phyloP scores from a whole-genome alignment of 1,140 invertebrate species.

The Chrysomallon squamiferum region DNA sequence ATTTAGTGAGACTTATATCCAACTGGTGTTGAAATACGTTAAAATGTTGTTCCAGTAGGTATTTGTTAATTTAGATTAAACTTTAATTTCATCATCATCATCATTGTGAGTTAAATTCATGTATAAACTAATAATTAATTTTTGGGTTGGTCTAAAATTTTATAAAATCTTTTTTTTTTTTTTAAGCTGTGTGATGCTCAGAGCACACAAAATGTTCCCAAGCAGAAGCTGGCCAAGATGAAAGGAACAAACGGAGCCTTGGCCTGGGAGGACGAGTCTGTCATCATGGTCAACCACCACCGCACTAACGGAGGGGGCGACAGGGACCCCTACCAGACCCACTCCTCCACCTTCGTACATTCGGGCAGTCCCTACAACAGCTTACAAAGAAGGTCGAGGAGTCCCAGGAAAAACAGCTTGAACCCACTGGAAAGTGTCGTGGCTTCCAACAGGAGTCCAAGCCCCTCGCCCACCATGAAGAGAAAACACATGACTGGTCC shows the following conservation, averaged over 20 bases:
- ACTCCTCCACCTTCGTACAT: slow-evolving; percentile 6
- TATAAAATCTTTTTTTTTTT: too few species aligned
- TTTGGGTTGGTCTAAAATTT: too few species aligned
- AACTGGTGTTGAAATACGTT: too few species aligned
- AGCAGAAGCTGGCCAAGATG: slow-evolving; percentile 17
- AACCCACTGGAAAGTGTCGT: slow-evolving; percentile 31
- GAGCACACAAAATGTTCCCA: not conserved
- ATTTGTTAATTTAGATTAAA: too few species aligned
- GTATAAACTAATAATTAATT: too few species aligned
- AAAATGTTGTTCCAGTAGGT: too few species aligned
- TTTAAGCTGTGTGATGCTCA: too few species aligned
- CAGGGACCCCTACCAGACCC: slow-evolving; percentile 11
- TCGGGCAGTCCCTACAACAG: slow-evolving; percentile 17
- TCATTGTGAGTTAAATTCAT: too few species aligned
- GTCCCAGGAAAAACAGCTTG: slow-evolving; percentile 33
- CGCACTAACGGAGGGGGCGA: slow-evolving; percentile 8
- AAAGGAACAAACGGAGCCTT: slow-evolving; percentile 20
- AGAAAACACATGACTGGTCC: slow-evolving; percentile 29
- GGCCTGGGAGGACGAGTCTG: slow-evolving; percentile 52
- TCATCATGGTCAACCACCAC: slow-evolving; percentile 38
- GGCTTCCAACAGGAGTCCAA: slow-evolving; percentile 38
- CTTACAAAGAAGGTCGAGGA: slow-evolving; percentile 24
- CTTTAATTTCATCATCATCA: too few species aligned
- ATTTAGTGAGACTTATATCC: too few species aligned
- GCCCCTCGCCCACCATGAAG: slow-evolving; percentile 47